Percentiles rank a stretch among this genome's conserved stretches.
phyloP scores from a whole-genome alignment of 35 echinoderm and acorn worm species.

The Heliocidaris tuberculata region DNA sequence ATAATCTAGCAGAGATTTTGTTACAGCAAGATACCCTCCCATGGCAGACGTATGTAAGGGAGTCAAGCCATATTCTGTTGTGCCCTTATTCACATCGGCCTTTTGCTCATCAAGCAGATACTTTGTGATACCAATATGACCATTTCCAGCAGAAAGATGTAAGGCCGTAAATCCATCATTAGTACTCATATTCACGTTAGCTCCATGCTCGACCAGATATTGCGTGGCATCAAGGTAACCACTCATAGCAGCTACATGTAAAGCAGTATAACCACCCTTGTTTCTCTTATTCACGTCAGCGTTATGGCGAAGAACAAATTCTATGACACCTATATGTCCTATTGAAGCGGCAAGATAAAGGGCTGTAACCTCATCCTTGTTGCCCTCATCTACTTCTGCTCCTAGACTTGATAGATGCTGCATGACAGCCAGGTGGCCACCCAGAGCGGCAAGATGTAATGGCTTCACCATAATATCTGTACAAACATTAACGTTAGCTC shows the following conservation, averaged over 20 bases:
- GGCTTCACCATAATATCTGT: no score
- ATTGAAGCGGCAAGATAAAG: no score
- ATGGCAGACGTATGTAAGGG: no score
- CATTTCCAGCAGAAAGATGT: no score
- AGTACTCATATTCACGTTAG: neutral
- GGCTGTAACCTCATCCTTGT: neutral
- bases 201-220: neutral
- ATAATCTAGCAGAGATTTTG: neutral
- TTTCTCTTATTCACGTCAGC: neutral
- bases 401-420: neutral
- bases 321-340: no score
- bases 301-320: no score
- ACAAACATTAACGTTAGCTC: no score
- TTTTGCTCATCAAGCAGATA: no score
- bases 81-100: neutral
- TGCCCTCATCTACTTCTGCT: neutral
- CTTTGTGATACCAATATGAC: no score
- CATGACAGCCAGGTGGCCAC: neutral
- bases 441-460: no score
- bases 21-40: no score
- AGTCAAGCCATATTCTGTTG: neutral
- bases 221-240: neutral
- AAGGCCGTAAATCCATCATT: no score
- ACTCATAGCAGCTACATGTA: neutral
- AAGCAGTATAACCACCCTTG: neutral